Evolutionary conservation across 2,888 invertebrate species (phyloP).

Genomic region (Acleris emargana): DNA sequence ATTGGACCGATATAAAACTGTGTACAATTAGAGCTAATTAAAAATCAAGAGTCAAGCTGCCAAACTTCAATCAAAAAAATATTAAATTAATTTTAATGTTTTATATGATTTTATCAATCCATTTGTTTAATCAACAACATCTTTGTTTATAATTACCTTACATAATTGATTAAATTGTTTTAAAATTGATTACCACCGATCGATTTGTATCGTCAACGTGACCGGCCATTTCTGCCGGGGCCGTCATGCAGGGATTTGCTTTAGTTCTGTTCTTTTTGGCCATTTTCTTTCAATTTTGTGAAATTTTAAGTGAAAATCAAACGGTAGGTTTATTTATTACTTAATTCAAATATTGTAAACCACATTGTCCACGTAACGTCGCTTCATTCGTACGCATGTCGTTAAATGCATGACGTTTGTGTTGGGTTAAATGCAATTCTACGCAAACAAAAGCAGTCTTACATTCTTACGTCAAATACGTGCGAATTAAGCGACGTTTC

Average conservation of each 20-base stretch:
- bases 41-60: too few relatives aligned
- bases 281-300: not conserved
- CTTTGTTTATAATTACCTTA: conserved; percentile 17
- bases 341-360: not conserved
- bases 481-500: too few relatives aligned
- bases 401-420: too few relatives aligned
- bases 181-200: conserved; percentile 12
- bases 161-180: conserved; percentile 24
- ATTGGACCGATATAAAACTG: too few relatives aligned
- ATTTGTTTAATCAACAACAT: conserved; percentile 2
- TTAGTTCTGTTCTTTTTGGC: conserved; percentile 7
- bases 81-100: too few relatives aligned
- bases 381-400: too few relatives aligned
- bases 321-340: conserved; percentile 2
- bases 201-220: not conserved
- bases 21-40: too few relatives aligned
- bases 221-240: not conserved
- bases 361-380: too few relatives aligned
- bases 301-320: conserved; percentile 1
- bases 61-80: not conserved
- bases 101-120: too few relatives aligned
- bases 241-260: conserved; percentile 1
- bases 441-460: too few relatives aligned
- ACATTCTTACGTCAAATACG: too few relatives aligned
- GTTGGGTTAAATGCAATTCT: too few relatives aligned